phyloP scores from a whole-genome alignment of 2,113 vertebrate genomes.

The Sander lucioperca region DNA sequence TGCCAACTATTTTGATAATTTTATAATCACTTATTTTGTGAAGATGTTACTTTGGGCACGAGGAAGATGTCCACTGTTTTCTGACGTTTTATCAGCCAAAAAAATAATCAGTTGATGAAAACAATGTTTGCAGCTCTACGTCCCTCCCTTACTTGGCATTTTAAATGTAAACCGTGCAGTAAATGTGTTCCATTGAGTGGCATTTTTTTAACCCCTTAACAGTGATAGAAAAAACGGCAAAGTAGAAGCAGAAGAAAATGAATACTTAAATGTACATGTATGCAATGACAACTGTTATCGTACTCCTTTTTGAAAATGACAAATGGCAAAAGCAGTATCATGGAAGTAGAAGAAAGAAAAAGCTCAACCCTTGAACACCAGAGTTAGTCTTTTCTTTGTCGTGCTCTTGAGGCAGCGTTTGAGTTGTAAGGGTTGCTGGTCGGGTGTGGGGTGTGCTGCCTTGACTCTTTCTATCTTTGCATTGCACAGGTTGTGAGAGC shows the following conservation, averaged over 20 bases:
- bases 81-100: not conserved
- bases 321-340: not conserved
- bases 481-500: conserved; percentile 89
- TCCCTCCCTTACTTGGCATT: not conserved
- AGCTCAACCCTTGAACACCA: not conserved
- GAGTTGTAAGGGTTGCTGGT: conserved; percentile 51
- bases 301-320: no score
- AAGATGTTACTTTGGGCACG: not conserved
- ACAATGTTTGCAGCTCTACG: not conserved
- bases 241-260: not conserved
- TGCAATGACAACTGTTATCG: no score
- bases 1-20: not conserved
- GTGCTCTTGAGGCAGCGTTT: conserved; percentile 30
- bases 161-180: not conserved
- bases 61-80: not conserved
- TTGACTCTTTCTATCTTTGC: conserved; percentile 90
- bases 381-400: conserved; percentile 40
- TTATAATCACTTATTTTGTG: not conserved
- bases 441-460: conserved; percentile 83
- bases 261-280: not conserved
- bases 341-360: not conserved
- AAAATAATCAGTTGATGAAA: not conserved
- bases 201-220: not conserved
- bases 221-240: not conserved
- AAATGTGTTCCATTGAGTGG: not conserved